These are phyloP conservation scores for Drosophila kepulauana DNA, from an alignment of 1,140 invertebrate species.

Conservation along the genomic window DNA sequence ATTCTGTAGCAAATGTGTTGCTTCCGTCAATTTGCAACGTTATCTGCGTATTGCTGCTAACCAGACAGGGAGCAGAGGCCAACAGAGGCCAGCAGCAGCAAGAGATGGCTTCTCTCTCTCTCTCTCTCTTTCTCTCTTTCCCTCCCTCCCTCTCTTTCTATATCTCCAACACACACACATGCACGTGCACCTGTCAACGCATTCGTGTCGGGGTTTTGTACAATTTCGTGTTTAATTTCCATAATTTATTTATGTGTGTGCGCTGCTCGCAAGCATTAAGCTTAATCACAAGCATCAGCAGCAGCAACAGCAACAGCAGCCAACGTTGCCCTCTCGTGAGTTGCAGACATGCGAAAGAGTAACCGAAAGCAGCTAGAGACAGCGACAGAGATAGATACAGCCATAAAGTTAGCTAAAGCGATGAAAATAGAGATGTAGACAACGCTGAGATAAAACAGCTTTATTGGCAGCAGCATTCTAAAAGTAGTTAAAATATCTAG, in stretches of 20 bases:
- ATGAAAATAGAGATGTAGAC: background rate
- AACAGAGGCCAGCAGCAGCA: no score
- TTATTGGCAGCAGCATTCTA: background rate
- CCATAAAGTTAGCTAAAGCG: no score
- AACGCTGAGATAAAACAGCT: background rate
- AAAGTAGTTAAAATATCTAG: no score
- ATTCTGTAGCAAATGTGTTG: constrained; percentile 53
- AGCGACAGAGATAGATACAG: background rate
- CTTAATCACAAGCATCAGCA: constrained; percentile 59
- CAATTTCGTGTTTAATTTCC: constrained; percentile 82
- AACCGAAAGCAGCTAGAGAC: no score
- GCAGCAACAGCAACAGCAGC: constrained; percentile 1
- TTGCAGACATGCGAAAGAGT: no score
- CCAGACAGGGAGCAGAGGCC: constrained; percentile 18
- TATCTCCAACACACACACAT: background rate
- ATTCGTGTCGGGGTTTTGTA: constrained; percentile 71
- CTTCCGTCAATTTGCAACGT: constrained; percentile 77
- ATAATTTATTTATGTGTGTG: constrained; percentile 79
- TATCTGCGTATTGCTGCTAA: constrained; percentile 46
- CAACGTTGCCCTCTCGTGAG: background rate
- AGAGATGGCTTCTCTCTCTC: no score
- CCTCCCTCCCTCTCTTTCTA: no score
- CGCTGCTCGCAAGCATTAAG: constrained; percentile 38
- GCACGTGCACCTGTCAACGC: constrained; percentile 47
- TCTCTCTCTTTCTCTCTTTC: no score